phyloP scores from a whole-genome alignment of 92 coral and sea anemone species.

The Ricordea florida region DNA sequence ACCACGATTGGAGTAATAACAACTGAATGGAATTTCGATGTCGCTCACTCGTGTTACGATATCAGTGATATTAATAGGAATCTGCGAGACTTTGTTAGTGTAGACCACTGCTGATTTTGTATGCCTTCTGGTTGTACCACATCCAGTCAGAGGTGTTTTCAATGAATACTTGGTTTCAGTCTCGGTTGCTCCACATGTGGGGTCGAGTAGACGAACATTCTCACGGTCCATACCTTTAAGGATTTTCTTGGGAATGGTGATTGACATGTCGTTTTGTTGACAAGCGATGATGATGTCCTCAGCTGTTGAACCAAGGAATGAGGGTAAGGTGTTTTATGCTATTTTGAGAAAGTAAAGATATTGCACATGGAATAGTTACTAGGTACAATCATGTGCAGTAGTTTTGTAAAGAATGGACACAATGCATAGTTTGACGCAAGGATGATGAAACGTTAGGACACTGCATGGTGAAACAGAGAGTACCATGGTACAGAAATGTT shows the following conservation, averaged over 20 bases:
- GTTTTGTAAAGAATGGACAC: neutral
- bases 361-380: neutral
- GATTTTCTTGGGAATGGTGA: neutral
- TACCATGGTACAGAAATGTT: no score
- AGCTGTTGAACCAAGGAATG: neutral
- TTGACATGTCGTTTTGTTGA: slow-evolving; percentile 4
- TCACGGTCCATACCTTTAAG: slow-evolving; percentile 21
- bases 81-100: slow-evolving; percentile 15
- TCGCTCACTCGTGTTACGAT: slow-evolving; percentile 15
- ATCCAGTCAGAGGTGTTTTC: slow-evolving; percentile 19
- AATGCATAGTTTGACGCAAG: neutral
- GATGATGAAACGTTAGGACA: no score
- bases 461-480: no score
- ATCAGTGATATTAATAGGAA: neutral
- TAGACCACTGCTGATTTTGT: slow-evolving; percentile 14
- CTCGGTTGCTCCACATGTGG: slow-evolving; percentile 11
- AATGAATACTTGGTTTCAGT: neutral
- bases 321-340: no score
- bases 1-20: slow-evolving; percentile 12
- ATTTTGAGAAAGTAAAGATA: neutral
- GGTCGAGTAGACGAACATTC: slow-evolving; percentile 14
- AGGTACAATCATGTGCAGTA: neutral
- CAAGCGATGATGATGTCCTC: neutral
- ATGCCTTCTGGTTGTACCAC: neutral
- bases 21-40: slow-evolving; percentile 27